A percentile compares a stretch with the other conserved stretches of the same genome.
Evolutionary conservation across 2,113 vertebrate genomes (phyloP).

Genomic region (Athene noctua): DNA sequence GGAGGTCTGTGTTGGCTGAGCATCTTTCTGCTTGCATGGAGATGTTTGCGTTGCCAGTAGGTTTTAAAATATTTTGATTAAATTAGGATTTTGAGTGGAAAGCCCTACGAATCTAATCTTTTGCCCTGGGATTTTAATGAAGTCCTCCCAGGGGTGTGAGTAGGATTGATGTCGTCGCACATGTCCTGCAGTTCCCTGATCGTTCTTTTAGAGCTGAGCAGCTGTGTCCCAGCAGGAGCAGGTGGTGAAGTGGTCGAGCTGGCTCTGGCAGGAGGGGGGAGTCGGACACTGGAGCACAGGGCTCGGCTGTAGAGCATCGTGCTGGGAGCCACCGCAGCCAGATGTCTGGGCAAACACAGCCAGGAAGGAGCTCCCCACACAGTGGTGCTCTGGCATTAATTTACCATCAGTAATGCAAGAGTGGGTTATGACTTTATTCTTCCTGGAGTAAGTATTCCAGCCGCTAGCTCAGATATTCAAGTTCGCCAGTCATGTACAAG

Average conservation of each 20-base stretch:
- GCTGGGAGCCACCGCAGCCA: constrained; percentile 40
- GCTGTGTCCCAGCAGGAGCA: constrained; percentile 63
- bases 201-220: not conserved
- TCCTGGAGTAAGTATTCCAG: not conserved
- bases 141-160: constrained; percentile 33
- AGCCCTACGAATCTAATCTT: not conserved
- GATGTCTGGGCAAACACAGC: constrained; percentile 21
- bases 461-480: not conserved
- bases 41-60: not conserved
- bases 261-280: not conserved
- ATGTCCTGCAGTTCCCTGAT: not conserved
- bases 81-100: constrained; percentile 27
- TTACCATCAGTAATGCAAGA: constrained; percentile 38
- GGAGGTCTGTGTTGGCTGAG: not conserved
- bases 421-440: constrained; percentile 32
- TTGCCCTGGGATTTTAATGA: constrained; percentile 43
- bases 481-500: fast-evolving
- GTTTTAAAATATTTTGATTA: constrained; percentile 24
- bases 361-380: constrained; percentile 39
- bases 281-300: not conserved
- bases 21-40: not conserved
- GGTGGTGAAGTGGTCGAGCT: constrained; percentile 45
- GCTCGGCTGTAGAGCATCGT: not conserved
- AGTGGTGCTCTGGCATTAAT: constrained; percentile 49
- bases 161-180: constrained; percentile 37